phyloP scores from a whole-genome alignment of 2,888 invertebrate genomes.

The Iphiclides podalirius region DNA sequence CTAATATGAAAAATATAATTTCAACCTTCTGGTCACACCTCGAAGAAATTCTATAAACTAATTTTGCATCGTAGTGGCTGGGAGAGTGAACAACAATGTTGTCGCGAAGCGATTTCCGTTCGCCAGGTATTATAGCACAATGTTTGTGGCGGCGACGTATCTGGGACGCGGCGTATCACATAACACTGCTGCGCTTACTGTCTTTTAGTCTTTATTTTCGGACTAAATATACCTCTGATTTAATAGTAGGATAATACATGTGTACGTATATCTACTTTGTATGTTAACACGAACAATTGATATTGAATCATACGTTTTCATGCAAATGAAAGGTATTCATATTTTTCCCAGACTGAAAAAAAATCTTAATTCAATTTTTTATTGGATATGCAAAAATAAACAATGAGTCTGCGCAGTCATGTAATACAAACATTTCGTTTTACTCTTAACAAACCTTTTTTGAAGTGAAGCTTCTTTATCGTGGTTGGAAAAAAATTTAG shows the following conservation, averaged over 20 bases:
- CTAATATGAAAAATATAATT: not conserved
- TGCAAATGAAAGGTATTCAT: not conserved
- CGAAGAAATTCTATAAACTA: slow-evolving; percentile 17
- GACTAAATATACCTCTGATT: slow-evolving; percentile 6
- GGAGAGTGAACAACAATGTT: slow-evolving; percentile 68
- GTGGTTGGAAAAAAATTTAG: too few relatives aligned
- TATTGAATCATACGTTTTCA: not conserved
- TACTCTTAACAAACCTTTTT: slow-evolving; percentile 9
- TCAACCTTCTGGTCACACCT: not conserved
- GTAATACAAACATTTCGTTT: slow-evolving; percentile 16
- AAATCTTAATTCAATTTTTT: not conserved
- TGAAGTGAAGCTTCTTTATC: too few relatives aligned
- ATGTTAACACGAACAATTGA: not conserved
- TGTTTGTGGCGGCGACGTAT: slow-evolving; percentile 61
- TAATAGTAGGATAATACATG: not conserved
- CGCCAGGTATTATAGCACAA: slow-evolving; percentile 47
- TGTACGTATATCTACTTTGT: not conserved
- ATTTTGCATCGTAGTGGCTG: slow-evolving; percentile 33
- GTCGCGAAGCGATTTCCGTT: slow-evolving; percentile 75
- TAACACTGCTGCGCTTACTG: slow-evolving; percentile 29
- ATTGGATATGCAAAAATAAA: slow-evolving; percentile 10
- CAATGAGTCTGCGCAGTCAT: slow-evolving; percentile 18
- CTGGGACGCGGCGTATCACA: slow-evolving; percentile 60
- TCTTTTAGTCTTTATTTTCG: slow-evolving; percentile 15
- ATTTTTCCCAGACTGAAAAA: not conserved